Evolutionary conservation across 2,888 invertebrate species (phyloP).

Genomic region (Agrotis puta): DNA sequence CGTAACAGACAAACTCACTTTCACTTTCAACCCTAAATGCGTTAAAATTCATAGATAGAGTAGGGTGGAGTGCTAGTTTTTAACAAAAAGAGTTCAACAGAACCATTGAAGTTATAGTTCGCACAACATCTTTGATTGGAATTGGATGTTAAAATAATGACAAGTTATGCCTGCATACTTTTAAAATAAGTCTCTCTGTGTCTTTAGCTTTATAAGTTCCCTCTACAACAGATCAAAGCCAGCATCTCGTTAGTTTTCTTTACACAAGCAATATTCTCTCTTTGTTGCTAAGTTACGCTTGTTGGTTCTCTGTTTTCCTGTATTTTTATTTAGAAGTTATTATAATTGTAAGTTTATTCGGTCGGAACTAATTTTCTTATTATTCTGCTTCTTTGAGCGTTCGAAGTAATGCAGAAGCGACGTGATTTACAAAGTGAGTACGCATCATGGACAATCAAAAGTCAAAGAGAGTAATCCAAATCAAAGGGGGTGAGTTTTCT

Average conservation of each 20-base stretch:
- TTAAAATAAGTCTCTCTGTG: too few species aligned
- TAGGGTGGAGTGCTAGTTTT: too few species aligned
- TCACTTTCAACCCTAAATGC: too few species aligned
- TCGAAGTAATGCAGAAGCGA: slow-evolving; percentile 4
- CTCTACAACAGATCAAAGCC: slow-evolving; percentile 20
- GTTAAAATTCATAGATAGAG: too few species aligned
- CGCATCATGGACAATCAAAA: background rate
- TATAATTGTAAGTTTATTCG: background rate
- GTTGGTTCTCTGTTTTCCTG: background rate
- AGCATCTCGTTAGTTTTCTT: slow-evolving; percentile 15
- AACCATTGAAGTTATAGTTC: too few species aligned
- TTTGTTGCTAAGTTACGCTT: slow-evolving; percentile 13
- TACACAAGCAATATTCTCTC: background rate
- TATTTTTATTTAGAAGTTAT: background rate
- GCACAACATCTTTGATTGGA: too few species aligned
- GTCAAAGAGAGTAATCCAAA: too few species aligned
- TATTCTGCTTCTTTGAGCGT: slow-evolving; percentile 4
- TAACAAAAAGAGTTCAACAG: too few species aligned
- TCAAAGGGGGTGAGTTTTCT: too few species aligned
- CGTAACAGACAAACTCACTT: too few species aligned
- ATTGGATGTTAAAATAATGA: too few species aligned
- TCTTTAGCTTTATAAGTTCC: background rate
- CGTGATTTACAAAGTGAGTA: background rate
- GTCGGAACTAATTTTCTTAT: slow-evolving; percentile 17
- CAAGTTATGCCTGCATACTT: too few species aligned